These are phyloP conservation scores for Phyllostomus discolor DNA, from an alignment of 2,113 vertebrate genomes.

Conservation along the genomic window DNA sequence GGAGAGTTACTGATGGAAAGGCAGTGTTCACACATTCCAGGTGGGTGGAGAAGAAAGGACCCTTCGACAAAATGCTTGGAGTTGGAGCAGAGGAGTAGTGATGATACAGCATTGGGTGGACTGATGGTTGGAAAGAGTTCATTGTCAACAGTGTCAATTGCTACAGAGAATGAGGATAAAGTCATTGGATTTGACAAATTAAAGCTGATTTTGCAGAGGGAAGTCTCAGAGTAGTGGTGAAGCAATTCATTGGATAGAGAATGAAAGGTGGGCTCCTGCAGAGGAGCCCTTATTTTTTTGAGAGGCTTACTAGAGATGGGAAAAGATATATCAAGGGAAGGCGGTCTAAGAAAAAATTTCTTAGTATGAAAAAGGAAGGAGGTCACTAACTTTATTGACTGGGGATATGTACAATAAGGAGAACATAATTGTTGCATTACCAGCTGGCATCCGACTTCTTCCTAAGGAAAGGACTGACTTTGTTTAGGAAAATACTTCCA, in stretches of 20 bases:
- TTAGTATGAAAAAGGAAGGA: background rate
- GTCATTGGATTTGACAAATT: background rate
- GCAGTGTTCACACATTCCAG: accelerated
- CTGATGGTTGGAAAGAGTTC: background rate
- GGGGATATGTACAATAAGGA: background rate
- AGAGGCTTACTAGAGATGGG: background rate
- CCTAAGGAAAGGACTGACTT: background rate
- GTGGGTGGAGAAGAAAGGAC: background rate
- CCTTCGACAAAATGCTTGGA: background rate
- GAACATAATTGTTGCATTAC: background rate
- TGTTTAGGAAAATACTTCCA: background rate
- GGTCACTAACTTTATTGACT: background rate
- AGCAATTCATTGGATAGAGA: background rate
- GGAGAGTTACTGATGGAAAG: background rate
- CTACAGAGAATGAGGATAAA: background rate
- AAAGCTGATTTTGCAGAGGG: background rate
- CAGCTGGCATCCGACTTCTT: background rate
- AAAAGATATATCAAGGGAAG: background rate
- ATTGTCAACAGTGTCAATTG: background rate
- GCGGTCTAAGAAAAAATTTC: background rate
- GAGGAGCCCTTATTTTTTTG: background rate
- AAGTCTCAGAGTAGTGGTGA: background rate
- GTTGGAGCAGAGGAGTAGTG: background rate
- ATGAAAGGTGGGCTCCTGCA: background rate
- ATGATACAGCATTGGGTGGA: background rate